These are phyloP conservation scores for Nycteola revayana DNA, from an alignment of 2,888 invertebrate species.

Conservation along the genomic window DNA sequence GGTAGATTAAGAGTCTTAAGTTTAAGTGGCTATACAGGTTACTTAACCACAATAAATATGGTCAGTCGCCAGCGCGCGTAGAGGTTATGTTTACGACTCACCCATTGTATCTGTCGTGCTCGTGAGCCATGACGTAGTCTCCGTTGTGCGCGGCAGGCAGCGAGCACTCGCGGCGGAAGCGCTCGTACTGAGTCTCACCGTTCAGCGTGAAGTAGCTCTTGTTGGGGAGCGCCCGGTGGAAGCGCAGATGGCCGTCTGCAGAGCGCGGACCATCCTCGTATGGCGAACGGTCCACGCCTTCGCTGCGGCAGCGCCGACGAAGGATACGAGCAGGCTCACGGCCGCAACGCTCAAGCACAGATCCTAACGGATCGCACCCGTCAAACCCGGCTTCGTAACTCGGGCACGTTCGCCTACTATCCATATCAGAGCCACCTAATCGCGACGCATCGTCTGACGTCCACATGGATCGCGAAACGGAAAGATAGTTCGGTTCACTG, in stretches of 20 bases:
- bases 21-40: no score
- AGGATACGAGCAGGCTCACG: slow-evolving; percentile 66
- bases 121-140: slow-evolving; percentile 71
- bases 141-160: slow-evolving; percentile 69
- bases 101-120: slow-evolving; percentile 57
- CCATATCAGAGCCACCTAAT: slow-evolving; percentile 68
- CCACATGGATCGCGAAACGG: slow-evolving; percentile 64
- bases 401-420: slow-evolving; percentile 69
- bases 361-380: slow-evolving; percentile 69
- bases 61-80: slow-evolving; percentile 5
- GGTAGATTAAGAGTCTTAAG: no score
- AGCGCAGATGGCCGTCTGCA: slow-evolving; percentile 48
- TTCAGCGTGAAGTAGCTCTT: slow-evolving; percentile 70
- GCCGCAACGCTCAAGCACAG: slow-evolving; percentile 66
- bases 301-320: slow-evolving; percentile 76
- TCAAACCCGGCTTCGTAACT: slow-evolving; percentile 75
- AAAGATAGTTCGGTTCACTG: slow-evolving; percentile 62
- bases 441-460: slow-evolving; percentile 66
- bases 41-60: no score
- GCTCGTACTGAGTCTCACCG: slow-evolving; percentile 48
- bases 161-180: slow-evolving; percentile 65
- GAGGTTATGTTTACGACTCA: slow-evolving; percentile 54
- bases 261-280: slow-evolving; percentile 71
- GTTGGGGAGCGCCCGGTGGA: slow-evolving; percentile 52
- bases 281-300: slow-evolving; percentile 74